Conservation (phyloP, 2,888 invertebrate genomes). For the Conus canariensis region DNA sequence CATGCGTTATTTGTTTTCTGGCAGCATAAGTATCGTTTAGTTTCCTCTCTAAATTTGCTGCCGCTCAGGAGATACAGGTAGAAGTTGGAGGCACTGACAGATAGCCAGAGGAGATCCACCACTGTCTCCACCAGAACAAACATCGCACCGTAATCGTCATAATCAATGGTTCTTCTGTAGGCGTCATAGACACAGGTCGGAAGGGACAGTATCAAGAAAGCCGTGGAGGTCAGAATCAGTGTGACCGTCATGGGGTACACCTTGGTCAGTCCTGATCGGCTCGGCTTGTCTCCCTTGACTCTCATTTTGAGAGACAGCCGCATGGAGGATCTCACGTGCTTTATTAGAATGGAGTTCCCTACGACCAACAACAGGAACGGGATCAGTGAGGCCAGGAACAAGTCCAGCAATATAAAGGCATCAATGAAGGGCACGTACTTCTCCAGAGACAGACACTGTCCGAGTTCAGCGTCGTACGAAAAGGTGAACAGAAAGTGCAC, state of each 20-base stretch:
- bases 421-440: background rate
- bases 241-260: slow-evolving; percentile 5
- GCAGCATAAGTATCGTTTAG: background rate
- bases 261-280: background rate
- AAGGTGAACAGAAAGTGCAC: background rate
- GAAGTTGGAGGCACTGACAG: slow-evolving; percentile 12
- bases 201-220: background rate
- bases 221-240: background rate
- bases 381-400: slow-evolving; percentile 3
- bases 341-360: background rate
- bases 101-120: background rate
- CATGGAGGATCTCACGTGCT: background rate
- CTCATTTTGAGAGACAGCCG: background rate
- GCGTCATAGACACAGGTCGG: background rate
- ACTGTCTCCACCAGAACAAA: background rate
- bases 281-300: background rate
- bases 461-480: background rate
- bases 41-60: background rate
- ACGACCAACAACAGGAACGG: background rate
- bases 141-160: background rate
- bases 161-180: background rate
- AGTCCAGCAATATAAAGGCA: background rate
- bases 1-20: no score
- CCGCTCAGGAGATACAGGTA: slow-evolving; percentile 14
- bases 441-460: background rate